These are phyloP conservation scores for Platycheirus rosarum DNA, from an alignment of 2,888 invertebrate species.

Conservation along the genomic window DNA sequence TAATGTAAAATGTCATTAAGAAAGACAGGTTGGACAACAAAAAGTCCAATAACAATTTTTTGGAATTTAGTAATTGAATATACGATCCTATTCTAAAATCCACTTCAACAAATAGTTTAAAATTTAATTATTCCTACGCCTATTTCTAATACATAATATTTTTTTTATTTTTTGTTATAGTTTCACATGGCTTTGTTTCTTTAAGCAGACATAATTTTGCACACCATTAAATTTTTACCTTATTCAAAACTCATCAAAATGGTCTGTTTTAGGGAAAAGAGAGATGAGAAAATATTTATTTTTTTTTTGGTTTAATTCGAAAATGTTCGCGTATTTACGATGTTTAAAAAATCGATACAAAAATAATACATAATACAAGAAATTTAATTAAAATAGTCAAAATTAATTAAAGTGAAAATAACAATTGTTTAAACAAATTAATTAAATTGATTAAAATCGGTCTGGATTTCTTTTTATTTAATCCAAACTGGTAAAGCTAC, in stretches of 20 bases:
- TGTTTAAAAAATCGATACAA: conserved; percentile 49
- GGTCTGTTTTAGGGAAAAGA: conserved; percentile 82
- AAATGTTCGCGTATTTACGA: conserved; percentile 71
- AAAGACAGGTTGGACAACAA: too few relatives aligned
- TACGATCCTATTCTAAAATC: conserved; percentile 11
- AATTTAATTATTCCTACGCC: background rate
- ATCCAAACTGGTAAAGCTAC: too few relatives aligned
- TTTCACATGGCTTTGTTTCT: background rate
- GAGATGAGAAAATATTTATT: conserved; percentile 82
- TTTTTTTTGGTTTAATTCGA: conserved; percentile 80
- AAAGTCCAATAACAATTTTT: too few relatives aligned
- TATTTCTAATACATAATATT: conserved; percentile 1
- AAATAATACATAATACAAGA: background rate
- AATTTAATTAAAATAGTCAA: too few relatives aligned
- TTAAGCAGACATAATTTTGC: conserved; percentile 41
- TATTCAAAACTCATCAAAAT: conserved; percentile 82
- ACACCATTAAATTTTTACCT: conserved; percentile 79
- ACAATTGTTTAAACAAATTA: too few relatives aligned
- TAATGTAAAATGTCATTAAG: too few relatives aligned
- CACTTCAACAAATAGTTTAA: conserved; percentile 59
- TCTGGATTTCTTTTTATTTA: too few relatives aligned
- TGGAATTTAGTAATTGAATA: too few relatives aligned
- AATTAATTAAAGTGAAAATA: too few relatives aligned
- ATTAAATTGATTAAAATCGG: too few relatives aligned
- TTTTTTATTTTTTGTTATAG: background rate